Evolutionary conservation across 1,140 invertebrate genomes (phyloP), one percentile per base, ranked within the genome.

Genomic region (Dryas iulia): DNA sequence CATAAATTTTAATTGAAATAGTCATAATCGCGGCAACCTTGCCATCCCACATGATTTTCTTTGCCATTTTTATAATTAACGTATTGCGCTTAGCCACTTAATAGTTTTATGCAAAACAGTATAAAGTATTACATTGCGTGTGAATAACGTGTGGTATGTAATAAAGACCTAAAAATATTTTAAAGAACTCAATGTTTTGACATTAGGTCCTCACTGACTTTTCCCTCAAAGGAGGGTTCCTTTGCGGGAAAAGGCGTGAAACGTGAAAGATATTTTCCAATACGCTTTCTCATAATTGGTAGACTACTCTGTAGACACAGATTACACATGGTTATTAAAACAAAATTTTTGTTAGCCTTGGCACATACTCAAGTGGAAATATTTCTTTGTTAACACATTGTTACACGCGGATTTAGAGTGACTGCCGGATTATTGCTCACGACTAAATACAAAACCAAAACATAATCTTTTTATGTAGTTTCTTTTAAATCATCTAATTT

Each of bases 121-220:
- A 57, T 65, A 70, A 70, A 57, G 53, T 70, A 70, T 70, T 58
- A 64, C 56, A 53, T 69, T 24, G 67, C 67, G 67, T 69, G 67
- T 52, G 18, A 57, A 31, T 26, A 59, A 61, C 21, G 59, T 28
- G n/a, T n/a, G n/a, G n/a, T 26, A 52, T 47, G 59, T 60, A 25
- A 61, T 52, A 14, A 52, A 69, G 63, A 54, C n/a, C n/a, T n/a
- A n/a, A n/a, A n/a, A n/a, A n/a, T n/a, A n/a, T n/a, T n/a, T n/a
- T n/a, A n/a, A n/a, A n/a, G n/a, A n/a, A n/a, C n/a, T n/a, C n/a
- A n/a, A n/a, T n/a, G n/a, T n/a, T n/a, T n/a, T n/a, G n/a, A n/a
- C n/a, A n/a, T n/a, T n/a, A n/a, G n/a, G n/a, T n/a, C n/a, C n/a
- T n/a, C n/a, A n/a, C n/a, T n/a, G n/a, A n/a, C n/a, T n/a, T n/a